Base-by-base conservation (phyloP, 2,797 vertebrate species). In the Orientallactaga sibirica region DNA sequence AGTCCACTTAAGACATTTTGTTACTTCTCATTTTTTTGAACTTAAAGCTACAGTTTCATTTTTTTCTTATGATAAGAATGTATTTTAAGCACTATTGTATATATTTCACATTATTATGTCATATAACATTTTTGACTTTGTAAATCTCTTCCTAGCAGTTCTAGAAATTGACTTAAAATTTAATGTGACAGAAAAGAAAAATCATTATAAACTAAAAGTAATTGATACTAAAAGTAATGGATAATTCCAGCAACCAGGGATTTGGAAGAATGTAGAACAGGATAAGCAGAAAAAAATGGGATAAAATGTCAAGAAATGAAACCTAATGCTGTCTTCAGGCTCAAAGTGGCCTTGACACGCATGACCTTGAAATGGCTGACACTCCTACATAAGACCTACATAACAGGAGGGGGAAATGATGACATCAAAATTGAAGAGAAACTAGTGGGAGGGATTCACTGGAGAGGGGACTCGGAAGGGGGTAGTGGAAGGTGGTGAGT, bases 41-140 rank as follows among this genome's bases (percentile, higher is more conserved):
- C 75, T 86, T 91, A 58, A 92, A 78, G 24, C n/a, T 90, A 25
- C 75, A 62, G 5, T 1, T 76, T 94, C 33, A 48, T 85, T 76
- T 29, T 18, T 58, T 78, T 81, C 43, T 48, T 33, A 55, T 73
- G 41, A 10, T 92, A 73, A 52, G 61, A 88, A 55, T 48, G 15
- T 68, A 74, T 29, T 92, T 75, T 74, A 61, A 81, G n/a, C 37
- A 82, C 67, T 84, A 68, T 64, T 84, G 25, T 22, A 86, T 22
- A 90, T 24, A 86, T 91, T 96, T 93, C 55, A 48, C 25, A 74
- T 93, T 91, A 70, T 22, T 84, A 75, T 29, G 66, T 25, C 62
- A 58, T 18, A 37, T 27, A 88, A 37, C 33, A 37, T 73, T 95
- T 81, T 88, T 86, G 58, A 74, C 67, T 87, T 90, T 80, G 67